Conservation (phyloP, 1,140 invertebrate species). For the Apis cerana region DNA sequence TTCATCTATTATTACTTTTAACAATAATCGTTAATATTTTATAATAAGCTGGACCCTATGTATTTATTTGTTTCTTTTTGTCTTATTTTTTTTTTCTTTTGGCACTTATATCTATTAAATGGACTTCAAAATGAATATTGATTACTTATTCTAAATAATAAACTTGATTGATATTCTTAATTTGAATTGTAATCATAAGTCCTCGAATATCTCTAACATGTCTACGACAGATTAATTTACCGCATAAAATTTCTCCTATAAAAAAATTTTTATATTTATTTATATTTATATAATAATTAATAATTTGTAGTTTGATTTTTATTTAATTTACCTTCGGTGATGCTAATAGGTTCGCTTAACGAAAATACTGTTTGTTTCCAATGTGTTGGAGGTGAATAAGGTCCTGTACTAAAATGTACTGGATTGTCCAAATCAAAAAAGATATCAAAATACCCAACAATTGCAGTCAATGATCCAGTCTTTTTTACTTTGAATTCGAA, state of each 20-base stretch:
- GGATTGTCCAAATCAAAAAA: constrained; percentile 89
- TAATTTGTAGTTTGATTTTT: constrained; percentile 24
- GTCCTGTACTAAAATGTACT: constrained; percentile 89
- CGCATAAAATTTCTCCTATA: constrained; percentile 83
- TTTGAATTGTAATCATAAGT: constrained; percentile 81
- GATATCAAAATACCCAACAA: constrained; percentile 97
- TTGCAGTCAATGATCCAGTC: constrained; percentile 90
- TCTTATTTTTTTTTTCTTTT: constrained; percentile 18
- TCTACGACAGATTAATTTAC: constrained; percentile 85
- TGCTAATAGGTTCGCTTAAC: constrained; percentile 86
- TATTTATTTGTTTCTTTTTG: constrained; percentile 3
- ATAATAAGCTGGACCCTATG: constrained; percentile 54
- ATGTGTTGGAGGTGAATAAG: constrained; percentile 90
- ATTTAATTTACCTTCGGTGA: constrained; percentile 85
- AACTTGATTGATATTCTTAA: constrained; percentile 75
- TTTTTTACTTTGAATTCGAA: constrained; percentile 88
- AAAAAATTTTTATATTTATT: constrained; percentile 36
- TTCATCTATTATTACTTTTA: constrained; percentile 12
- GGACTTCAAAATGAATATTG: constrained; percentile 14
- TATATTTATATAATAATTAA: constrained; percentile 22
- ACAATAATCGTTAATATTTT: constrained; percentile 32
- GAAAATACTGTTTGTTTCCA: constrained; percentile 99
- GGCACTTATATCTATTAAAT: constrained; percentile 54
- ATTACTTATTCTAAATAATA: constrained; percentile 76
- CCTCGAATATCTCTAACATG: constrained; percentile 83